Percentiles rank a stretch among this genome's conserved stretches.
Evolutionary conservation across 2,888 invertebrate genomes (phyloP).

Genomic region (Coenonympha glycerion): DNA sequence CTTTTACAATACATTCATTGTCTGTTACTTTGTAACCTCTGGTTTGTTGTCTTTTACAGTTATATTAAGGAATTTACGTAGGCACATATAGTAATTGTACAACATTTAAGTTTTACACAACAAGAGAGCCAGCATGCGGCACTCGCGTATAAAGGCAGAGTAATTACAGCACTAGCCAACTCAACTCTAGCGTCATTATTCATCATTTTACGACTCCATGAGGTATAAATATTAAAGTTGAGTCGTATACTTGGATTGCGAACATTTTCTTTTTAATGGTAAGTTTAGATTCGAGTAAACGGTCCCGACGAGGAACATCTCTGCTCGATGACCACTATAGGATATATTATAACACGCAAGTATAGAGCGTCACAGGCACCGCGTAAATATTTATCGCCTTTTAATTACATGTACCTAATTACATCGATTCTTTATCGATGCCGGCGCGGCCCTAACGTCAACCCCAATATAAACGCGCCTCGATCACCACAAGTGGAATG

Average conservation of each 20-base stretch:
- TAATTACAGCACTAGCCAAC: slow-evolving; percentile 73
- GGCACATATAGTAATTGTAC: slow-evolving; percentile 55
- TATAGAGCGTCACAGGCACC: slow-evolving; percentile 41
- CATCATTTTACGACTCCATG: slow-evolving; percentile 74
- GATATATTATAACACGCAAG: slow-evolving; percentile 56
- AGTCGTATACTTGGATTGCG: slow-evolving; percentile 74
- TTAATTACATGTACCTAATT: slow-evolving; percentile 64
- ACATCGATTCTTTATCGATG: slow-evolving; percentile 56
- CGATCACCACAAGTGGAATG: slow-evolving; percentile 57
- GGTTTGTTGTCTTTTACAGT: slow-evolving; percentile 18
- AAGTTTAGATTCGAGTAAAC: slow-evolving; percentile 62
- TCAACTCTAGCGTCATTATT: slow-evolving; percentile 73
- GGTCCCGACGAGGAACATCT: slow-evolving; percentile 52
- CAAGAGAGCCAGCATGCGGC: slow-evolving; percentile 61
- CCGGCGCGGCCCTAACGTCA: slow-evolving; percentile 42
- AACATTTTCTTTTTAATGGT: slow-evolving; percentile 75
- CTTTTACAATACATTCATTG: background rate
- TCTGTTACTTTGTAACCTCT: slow-evolving; percentile 2
- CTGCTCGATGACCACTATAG: slow-evolving; percentile 47
- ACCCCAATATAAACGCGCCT: slow-evolving; percentile 38
- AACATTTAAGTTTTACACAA: slow-evolving; percentile 66
- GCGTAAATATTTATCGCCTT: slow-evolving; percentile 58
- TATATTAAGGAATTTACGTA: slow-evolving; percentile 36
- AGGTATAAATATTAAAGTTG: slow-evolving; percentile 75
- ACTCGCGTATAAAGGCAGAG: slow-evolving; percentile 64